Evolutionary conservation across 1,140 invertebrate species (phyloP).

Genomic region (Lepidurus arcticus): DNA sequence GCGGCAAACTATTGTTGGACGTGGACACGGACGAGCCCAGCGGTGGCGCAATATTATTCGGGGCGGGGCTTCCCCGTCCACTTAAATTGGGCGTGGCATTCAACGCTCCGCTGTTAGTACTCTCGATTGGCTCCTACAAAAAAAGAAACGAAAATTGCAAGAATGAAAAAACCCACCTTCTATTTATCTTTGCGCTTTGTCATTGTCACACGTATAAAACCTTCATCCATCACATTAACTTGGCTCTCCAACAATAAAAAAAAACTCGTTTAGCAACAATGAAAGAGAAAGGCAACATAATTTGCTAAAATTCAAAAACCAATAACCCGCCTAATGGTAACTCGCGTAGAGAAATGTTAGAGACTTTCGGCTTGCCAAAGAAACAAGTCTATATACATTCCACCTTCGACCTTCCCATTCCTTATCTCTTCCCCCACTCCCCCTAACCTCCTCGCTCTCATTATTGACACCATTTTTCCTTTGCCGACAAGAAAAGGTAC

Average conservation of each 20-base stretch:
- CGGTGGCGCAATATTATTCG: background rate
- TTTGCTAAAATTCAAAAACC: background rate
- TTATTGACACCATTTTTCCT: constrained; percentile 22
- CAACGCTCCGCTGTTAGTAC: background rate
- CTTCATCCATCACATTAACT: no score
- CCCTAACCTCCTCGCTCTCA: background rate
- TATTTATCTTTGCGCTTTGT: background rate
- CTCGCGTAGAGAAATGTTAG: background rate
- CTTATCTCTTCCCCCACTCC: background rate
- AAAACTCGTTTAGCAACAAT: no score
- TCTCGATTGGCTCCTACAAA: background rate
- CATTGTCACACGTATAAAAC: background rate
- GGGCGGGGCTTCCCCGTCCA: constrained; percentile 6
- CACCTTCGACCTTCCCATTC: constrained; percentile 18
- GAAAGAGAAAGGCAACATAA: no score
- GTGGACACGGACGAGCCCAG: background rate
- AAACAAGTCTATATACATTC: constrained; percentile 5
- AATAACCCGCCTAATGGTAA: background rate
- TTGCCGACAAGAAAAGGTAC: constrained; percentile 1
- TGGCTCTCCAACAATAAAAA: no score
- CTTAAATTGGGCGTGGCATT: constrained; percentile 14
- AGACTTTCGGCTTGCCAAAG: background rate
- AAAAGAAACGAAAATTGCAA: background rate
- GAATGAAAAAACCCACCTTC: background rate
- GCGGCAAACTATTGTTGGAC: constrained; percentile 4